Percentiles rank a stretch among this genome's conserved stretches.
Evolutionary conservation across 2,113 vertebrate species (phyloP).

Genomic region (Tauraco erythrolophus): DNA sequence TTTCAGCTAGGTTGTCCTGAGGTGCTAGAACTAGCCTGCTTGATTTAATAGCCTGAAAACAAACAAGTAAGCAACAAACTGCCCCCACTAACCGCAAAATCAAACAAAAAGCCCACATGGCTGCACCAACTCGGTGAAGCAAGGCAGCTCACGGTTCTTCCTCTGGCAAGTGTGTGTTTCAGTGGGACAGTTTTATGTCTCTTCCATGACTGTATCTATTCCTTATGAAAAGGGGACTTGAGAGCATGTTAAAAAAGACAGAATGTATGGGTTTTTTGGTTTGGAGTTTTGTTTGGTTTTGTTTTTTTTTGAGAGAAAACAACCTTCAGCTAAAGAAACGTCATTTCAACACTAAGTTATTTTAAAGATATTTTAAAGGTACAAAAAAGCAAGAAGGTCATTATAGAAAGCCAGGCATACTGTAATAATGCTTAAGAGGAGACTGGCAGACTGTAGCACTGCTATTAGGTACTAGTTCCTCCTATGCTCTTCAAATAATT

Average conservation of each 20-base stretch:
- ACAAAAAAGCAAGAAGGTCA: neutral
- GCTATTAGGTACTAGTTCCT: neutral
- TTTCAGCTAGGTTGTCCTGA: neutral
- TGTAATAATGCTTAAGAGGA: neutral
- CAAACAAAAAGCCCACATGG: neutral
- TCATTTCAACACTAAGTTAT: neutral
- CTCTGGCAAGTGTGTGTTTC: neutral
- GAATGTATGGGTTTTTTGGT: neutral
- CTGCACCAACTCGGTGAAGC: neutral
- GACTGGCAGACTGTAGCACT: neutral
- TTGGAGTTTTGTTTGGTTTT: neutral
- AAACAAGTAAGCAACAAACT: neutral
- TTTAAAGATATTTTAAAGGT: neutral
- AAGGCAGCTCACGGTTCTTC: neutral
- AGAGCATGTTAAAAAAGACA: neutral
- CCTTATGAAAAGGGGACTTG: neutral
- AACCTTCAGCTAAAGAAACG: neutral
- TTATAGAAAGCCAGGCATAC: neutral
- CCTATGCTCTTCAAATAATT: constrained; percentile 27
- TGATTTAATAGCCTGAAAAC: neutral
- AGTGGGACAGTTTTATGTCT: neutral
- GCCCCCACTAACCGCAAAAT: neutral
- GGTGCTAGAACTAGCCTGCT: neutral
- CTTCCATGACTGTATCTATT: neutral
- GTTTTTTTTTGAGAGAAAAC: neutral